phyloP scores from a whole-genome alignment of 1,140 invertebrate species.

The Rhopalosiphum padi region DNA sequence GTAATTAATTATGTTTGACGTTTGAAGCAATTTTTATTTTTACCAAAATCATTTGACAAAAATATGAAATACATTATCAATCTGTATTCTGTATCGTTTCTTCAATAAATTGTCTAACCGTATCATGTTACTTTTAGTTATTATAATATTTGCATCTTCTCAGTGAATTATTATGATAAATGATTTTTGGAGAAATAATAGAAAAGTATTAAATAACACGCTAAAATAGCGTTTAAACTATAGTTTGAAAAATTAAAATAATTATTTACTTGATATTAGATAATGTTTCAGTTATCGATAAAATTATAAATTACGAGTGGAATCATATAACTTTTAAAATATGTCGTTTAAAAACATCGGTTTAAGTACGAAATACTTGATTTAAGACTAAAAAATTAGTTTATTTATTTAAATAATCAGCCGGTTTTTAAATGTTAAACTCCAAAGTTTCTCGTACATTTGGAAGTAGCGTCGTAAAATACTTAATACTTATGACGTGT shows the following conservation, averaged over 20 bases:
- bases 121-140: neutral
- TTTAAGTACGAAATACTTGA: neutral
- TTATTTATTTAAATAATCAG: neutral
- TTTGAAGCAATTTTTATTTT: neutral
- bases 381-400: neutral
- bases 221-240: neutral
- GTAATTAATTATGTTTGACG: neutral
- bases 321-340: neutral
- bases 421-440: neutral
- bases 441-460: neutral
- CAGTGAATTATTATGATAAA: no score
- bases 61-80: neutral
- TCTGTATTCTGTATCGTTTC: no score
- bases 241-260: neutral
- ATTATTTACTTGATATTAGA: accelerated
- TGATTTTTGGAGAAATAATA: neutral
- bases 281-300: neutral
- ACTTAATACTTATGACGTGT: neutral
- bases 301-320: neutral
- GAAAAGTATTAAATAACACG: no score
- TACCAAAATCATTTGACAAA: neutral
- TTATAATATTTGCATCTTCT: neutral
- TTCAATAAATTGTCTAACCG: neutral
- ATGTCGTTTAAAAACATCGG: neutral
- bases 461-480: neutral